These are phyloP conservation scores for Pegea sp. DNA, from an alignment of 23 tunicate genomes.

Conservation along the genomic window DNA sequence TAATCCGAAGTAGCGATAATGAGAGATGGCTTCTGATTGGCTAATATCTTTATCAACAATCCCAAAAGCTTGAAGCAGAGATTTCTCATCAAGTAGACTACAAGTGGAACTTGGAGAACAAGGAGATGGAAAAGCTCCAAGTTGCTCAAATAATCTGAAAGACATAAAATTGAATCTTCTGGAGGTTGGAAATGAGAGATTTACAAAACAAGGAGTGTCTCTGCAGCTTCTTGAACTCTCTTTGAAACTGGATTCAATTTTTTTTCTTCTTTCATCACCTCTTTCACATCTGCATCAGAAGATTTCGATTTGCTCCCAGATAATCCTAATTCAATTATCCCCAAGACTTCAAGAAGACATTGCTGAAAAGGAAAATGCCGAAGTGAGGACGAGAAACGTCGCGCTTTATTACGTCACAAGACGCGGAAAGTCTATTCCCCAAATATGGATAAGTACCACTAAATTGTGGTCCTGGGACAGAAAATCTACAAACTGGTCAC, in stretches of 20 bases:
- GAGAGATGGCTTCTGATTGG: conserved; percentile 21
- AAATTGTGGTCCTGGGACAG: too few species aligned
- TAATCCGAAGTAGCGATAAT: conserved; percentile 55
- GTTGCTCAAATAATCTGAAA: conserved; percentile 63
- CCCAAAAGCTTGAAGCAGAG: conserved; percentile 38
- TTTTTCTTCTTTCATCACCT: conserved; percentile 56
- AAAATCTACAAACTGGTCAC: too few species aligned
- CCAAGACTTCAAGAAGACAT: conserved; percentile 54
- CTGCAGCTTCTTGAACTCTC: conserved; percentile 90
- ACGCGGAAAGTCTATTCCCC: too few species aligned
- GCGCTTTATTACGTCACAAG: too few species aligned
- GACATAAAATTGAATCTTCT: background rate
- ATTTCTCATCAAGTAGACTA: conserved; percentile 53
- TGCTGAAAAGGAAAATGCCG: conserved; percentile 8
- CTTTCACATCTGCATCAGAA: conserved; percentile 12
- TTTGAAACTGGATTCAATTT: conserved; percentile 64
- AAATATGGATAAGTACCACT: too few species aligned
- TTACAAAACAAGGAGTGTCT: conserved; percentile 48
- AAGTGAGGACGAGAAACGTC: background rate
- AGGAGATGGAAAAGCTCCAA: conserved; percentile 70
- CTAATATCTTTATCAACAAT: background rate
- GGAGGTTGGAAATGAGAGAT: background rate
- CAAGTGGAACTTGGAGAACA: conserved; percentile 66
- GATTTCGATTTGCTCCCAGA: conserved; percentile 70
- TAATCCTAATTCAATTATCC: conserved; percentile 75